Conservation (phyloP, 2,888 invertebrate species). For the Cepaea hortensis region DNA sequence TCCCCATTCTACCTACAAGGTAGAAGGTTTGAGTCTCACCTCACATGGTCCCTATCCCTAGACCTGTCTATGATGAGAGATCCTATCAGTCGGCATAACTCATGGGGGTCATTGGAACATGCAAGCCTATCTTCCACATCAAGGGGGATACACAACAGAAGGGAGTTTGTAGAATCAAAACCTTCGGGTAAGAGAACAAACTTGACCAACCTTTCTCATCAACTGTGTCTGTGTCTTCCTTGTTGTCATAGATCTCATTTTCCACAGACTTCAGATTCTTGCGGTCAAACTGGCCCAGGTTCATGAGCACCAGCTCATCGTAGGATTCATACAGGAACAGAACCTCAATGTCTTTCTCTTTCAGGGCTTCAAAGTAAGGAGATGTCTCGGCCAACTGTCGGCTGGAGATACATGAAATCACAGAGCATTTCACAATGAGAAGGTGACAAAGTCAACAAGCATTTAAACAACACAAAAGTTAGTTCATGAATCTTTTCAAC, state of each 20-base stretch:
- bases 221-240: conserved; percentile 64
- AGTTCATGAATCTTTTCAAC: not conserved
- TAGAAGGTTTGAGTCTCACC: too few species aligned
- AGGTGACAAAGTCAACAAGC: not conserved
- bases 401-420: conserved; percentile 78
- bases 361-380: conserved; percentile 94
- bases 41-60: too few species aligned
- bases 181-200: too few species aligned
- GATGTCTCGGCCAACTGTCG: conserved; percentile 94
- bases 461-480: not conserved
- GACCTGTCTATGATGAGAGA: too few species aligned
- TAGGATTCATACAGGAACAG: conserved; percentile 97
- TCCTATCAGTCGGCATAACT: too few species aligned
- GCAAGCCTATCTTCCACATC: too few species aligned
- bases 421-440: not conserved
- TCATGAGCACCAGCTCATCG: conserved; percentile 94
- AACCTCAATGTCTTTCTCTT: conserved; percentile 91
- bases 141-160: too few species aligned
- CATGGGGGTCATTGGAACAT: too few species aligned
- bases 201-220: conserved; percentile 63
- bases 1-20: too few species aligned
- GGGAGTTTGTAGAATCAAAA: too few species aligned
- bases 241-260: conserved; percentile 90
- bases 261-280: conserved; percentile 90
- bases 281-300: conserved; percentile 88